phyloP scores from a whole-genome alignment of 2,888 invertebrate genomes.

The Agriotes lineatus region DNA sequence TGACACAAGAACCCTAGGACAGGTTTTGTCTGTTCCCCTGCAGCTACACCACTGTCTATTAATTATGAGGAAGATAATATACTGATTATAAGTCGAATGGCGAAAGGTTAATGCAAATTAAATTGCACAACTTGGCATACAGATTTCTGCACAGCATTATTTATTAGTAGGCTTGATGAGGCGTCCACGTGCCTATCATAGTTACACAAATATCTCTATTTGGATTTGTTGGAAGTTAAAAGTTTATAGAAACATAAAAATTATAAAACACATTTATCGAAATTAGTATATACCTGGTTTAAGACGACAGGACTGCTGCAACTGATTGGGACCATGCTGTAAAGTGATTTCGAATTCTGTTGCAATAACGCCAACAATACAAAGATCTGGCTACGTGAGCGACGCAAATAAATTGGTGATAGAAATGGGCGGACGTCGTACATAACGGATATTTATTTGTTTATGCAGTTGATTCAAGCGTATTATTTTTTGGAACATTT shows the following conservation, averaged over 20 bases:
- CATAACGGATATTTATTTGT: background rate
- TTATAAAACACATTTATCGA: too few species aligned
- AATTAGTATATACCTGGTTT: too few species aligned
- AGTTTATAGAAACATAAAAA: too few species aligned
- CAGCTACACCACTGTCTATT: background rate
- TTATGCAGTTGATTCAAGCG: background rate
- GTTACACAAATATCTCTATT: too few species aligned
- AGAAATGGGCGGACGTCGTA: background rate
- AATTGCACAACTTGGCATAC: background rate
- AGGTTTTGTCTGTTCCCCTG: background rate
- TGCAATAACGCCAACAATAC: background rate
- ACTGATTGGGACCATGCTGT: too few species aligned
- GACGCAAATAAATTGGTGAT: background rate
- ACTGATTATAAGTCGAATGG: conserved; percentile 23
- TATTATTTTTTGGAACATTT: conserved; percentile 9
- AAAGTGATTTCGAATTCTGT: too few species aligned
- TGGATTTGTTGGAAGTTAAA: too few species aligned
- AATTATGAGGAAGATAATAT: conserved; percentile 14
- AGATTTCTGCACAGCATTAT: background rate
- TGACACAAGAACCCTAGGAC: background rate
- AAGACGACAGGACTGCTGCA: too few species aligned
- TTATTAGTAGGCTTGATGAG: conserved; percentile 1
- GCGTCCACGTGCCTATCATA: conserved; percentile 3
- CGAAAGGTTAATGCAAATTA: conserved; percentile 31
- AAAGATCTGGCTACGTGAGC: background rate